Conservation (phyloP, 2,797 vertebrate species). For the Balearica regulorum region DNA sequence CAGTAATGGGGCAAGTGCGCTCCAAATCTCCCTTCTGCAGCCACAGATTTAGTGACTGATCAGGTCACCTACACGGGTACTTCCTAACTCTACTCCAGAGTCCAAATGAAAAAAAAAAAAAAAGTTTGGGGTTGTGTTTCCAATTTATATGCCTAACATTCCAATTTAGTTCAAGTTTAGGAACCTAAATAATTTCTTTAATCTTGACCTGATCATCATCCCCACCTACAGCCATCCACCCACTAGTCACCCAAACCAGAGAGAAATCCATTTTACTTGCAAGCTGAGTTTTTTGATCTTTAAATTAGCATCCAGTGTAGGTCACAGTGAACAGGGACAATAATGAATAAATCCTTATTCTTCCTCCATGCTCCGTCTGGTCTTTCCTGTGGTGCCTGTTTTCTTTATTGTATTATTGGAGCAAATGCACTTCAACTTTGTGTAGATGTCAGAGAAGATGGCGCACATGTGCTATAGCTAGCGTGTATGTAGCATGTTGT, state of each 20-base stretch:
- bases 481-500: background rate
- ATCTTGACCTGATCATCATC: background rate
- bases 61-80: background rate
- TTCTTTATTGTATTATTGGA: background rate
- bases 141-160: background rate
- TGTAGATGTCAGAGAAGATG: background rate
- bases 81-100: background rate
- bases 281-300: background rate
- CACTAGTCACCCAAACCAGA: background rate
- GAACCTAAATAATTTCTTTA: background rate
- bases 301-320: background rate
- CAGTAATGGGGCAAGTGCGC: background rate
- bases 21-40: background rate
- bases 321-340: background rate
- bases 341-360: constrained; percentile 6
- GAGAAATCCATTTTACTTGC: background rate
- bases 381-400: background rate
- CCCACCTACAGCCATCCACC: background rate
- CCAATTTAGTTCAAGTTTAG: background rate
- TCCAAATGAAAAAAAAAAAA: background rate
- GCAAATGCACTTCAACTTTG: background rate
- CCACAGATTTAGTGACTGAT: background rate
- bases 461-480: background rate
- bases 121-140: background rate
- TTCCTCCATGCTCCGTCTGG: background rate